A percentile compares a stretch with the other conserved stretches of the same genome.
Conservation (phyloP, 2,797 vertebrate species). For the Thalassophryne amazonica region DNA sequence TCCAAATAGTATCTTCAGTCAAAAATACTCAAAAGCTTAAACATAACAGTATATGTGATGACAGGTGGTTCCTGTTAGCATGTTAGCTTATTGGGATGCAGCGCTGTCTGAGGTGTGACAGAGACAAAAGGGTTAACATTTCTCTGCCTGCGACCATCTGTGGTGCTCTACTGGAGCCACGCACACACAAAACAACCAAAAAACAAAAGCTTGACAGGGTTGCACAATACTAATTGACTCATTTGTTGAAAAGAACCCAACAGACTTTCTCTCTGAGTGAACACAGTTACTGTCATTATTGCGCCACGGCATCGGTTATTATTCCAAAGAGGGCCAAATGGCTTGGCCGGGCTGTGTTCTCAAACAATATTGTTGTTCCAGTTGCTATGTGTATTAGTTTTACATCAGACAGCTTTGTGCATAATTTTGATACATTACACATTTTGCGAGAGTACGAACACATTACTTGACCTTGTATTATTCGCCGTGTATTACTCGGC, state of each 20-base stretch:
- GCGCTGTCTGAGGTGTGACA: slow-evolving; percentile 43
- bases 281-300: slow-evolving; percentile 26
- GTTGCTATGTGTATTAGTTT: not conserved
- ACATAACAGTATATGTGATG: slow-evolving; percentile 12
- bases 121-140: slow-evolving; percentile 63
- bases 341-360: not conserved
- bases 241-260: slow-evolving; percentile 37
- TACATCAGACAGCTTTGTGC: not conserved
- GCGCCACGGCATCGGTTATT: not conserved
- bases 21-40: slow-evolving; percentile 30
- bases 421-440: not conserved
- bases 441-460: not conserved
- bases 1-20: not conserved
- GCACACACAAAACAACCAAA: slow-evolving; percentile 29
- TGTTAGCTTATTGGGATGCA: slow-evolving; percentile 40
- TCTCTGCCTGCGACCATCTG: slow-evolving; percentile 60
- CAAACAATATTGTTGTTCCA: not conserved
- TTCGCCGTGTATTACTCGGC: too few relatives aligned
- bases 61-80: slow-evolving; percentile 49
- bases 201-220: slow-evolving; percentile 37
- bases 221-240: slow-evolving; percentile 49
- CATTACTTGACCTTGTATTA: too few relatives aligned
- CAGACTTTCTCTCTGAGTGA: slow-evolving; percentile 30
- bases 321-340: not conserved
- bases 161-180: slow-evolving; percentile 23